Evolutionary conservation across 2,113 vertebrate species (phyloP).

Genomic region (Gymnobelideus leadbeateri): DNA sequence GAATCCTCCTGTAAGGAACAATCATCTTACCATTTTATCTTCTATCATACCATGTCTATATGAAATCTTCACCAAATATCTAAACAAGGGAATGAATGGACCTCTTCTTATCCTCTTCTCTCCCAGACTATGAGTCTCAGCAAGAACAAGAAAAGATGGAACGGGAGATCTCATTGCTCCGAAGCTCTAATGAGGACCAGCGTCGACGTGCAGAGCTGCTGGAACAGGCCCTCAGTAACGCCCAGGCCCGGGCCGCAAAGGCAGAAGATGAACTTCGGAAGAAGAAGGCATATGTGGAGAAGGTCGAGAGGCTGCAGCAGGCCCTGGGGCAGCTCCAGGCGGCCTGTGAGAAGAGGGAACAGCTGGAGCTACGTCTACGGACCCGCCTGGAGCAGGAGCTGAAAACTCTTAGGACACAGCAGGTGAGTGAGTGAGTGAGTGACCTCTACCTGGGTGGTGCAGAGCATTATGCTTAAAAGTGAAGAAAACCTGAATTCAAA

Average conservation of each 20-base stretch:
- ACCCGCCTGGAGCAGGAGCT: slow-evolving; percentile 96
- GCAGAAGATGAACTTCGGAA: slow-evolving; percentile 94
- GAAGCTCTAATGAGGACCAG: slow-evolving; percentile 91
- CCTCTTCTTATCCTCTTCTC: background rate
- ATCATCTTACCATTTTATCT: background rate
- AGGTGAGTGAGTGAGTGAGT: slow-evolving; percentile 86
- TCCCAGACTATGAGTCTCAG: slow-evolving; percentile 92
- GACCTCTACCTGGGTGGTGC: too few relatives aligned
- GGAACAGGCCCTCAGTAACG: slow-evolving; percentile 92
- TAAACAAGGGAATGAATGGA: background rate
- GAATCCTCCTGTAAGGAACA: background rate
- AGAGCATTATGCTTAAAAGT: background rate
- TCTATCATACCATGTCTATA: background rate
- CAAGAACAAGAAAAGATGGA: slow-evolving; percentile 92
- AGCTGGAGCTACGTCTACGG: slow-evolving; percentile 92
- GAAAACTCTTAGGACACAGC: slow-evolving; percentile 94
- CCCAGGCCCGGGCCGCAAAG: slow-evolving; percentile 89
- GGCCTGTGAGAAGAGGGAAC: slow-evolving; percentile 95
- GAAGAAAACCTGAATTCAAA: background rate
- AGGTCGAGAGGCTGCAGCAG: slow-evolving; percentile 95
- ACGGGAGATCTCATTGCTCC: slow-evolving; percentile 89
- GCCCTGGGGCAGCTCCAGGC: slow-evolving; percentile 96
- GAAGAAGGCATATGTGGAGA: slow-evolving; percentile 96
- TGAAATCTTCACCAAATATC: background rate
- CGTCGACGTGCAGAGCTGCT: slow-evolving; percentile 91